phyloP scores from a whole-genome alignment of 2,888 invertebrate species.

The Augochlorella aurata region DNA sequence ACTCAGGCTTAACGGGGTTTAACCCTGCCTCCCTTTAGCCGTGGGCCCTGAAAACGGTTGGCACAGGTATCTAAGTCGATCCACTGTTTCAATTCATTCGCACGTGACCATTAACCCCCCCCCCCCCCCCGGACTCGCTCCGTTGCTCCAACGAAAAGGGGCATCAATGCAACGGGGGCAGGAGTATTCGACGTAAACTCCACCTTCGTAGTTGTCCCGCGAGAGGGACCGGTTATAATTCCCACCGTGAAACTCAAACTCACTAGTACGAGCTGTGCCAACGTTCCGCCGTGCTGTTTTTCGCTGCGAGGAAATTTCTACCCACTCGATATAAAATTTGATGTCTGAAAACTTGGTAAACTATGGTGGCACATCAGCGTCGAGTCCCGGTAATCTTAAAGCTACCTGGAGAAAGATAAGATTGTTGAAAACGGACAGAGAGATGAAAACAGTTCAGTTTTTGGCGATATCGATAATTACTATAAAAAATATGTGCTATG shows the following conservation, averaged over 20 bases:
- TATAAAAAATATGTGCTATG: too few species aligned
- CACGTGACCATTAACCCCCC: constrained; percentile 43
- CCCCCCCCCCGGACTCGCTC: background rate
- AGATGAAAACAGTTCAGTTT: too few species aligned
- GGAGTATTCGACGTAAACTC: constrained; percentile 20
- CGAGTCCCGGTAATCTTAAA: too few species aligned
- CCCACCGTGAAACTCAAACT: background rate
- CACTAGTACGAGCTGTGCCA: background rate
- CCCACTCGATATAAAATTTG: background rate
- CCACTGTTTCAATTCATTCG: constrained; percentile 62
- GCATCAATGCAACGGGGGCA: constrained; percentile 19
- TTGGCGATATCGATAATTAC: too few species aligned
- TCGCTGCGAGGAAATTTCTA: background rate
- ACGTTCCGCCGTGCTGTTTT: background rate
- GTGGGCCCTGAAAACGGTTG: constrained; percentile 55
- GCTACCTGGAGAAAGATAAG: too few species aligned
- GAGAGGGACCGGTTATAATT: constrained; percentile 25
- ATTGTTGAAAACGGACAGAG: too few species aligned
- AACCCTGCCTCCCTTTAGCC: constrained; percentile 51
- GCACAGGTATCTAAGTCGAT: constrained; percentile 55
- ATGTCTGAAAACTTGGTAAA: background rate
- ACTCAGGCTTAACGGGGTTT: constrained; percentile 69
- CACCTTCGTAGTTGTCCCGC: constrained; percentile 16
- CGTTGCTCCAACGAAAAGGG: background rate
- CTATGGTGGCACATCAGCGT: background rate